Evolutionary conservation across 1,140 invertebrate genomes (phyloP).

Genomic region (Tribolium castaneum): DNA sequence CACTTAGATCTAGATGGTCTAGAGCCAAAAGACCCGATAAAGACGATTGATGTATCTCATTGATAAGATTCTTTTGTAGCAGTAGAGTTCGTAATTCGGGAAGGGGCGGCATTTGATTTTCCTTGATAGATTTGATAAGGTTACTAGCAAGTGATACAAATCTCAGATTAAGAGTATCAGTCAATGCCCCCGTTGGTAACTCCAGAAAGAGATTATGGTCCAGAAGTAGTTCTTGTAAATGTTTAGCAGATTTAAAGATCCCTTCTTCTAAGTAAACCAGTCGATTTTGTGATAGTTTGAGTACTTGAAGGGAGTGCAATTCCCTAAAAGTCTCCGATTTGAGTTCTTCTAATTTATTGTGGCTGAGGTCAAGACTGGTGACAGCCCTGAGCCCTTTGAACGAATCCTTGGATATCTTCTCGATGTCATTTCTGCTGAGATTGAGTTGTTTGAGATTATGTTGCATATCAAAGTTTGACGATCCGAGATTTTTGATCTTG

Average conservation of each 20-base stretch:
- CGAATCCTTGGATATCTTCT: constrained; percentile 76
- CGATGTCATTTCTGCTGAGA: constrained; percentile 79
- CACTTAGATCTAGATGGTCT: constrained; percentile 79
- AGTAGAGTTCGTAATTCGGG: constrained; percentile 74
- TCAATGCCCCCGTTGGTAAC: constrained; percentile 76
- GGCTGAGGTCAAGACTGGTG: constrained; percentile 76
- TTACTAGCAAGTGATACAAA: constrained; percentile 78
- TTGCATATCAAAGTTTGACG: constrained; percentile 83
- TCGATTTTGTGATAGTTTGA: constrained; percentile 82
- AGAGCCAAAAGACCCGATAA: constrained; percentile 77
- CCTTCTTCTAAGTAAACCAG: constrained; percentile 76
- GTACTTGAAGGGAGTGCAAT: constrained; percentile 74
- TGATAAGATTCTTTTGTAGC: constrained; percentile 79
- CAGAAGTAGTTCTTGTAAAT: constrained; percentile 76
- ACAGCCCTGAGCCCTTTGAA: constrained; percentile 80
- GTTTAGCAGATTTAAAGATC: constrained; percentile 76
- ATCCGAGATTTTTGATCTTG: constrained; percentile 79
- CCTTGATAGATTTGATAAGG: constrained; percentile 75
- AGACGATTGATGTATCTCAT: constrained; percentile 73
- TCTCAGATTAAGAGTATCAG: constrained; percentile 73
- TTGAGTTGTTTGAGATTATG: constrained; percentile 77
- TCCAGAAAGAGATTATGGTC: constrained; percentile 82
- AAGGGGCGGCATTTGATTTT: constrained; percentile 75
- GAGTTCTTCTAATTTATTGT: constrained; percentile 81
- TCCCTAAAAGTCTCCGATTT: constrained; percentile 78